phyloP scores from a whole-genome alignment of 2,113 vertebrate genomes.

The Halcyon senegalensis region DNA sequence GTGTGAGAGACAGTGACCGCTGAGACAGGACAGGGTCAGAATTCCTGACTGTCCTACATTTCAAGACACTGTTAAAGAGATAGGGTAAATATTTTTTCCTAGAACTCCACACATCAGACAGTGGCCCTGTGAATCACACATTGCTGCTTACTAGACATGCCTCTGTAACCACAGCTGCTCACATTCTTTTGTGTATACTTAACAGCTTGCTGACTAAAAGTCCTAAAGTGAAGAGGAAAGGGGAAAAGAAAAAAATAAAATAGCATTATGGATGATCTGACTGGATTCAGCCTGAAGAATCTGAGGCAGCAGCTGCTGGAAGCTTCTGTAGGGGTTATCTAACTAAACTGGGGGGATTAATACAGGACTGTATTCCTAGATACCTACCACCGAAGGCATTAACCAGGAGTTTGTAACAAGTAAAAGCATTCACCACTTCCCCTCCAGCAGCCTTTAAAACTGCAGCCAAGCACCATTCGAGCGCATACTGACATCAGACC shows the following conservation, averaged over 20 bases:
- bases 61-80: not conserved
- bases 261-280: not conserved
- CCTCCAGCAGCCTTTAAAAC: not conserved
- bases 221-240: not conserved
- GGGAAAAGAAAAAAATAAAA: not conserved
- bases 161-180: not conserved
- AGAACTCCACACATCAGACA: not conserved
- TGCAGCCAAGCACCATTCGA: not conserved
- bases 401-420: not conserved
- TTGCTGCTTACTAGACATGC: not conserved
- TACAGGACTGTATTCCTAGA: not conserved
- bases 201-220: not conserved
- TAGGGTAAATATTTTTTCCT: not conserved
- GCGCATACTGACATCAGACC: not conserved
- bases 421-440: not conserved
- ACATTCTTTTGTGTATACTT: not conserved
- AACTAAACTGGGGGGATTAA: constrained; percentile 33
- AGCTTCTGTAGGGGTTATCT: constrained; percentile 10
- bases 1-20: not conserved
- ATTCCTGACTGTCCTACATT: not conserved
- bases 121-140: not conserved
- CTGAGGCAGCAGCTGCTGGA: not conserved
- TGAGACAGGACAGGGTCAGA: not conserved
- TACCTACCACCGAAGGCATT: not conserved
- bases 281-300: not conserved